Evolutionary conservation across 2,113 vertebrate genomes (phyloP), one percentile per base, ranked within the genome.

Genomic region (Struthio camelus): DNA sequence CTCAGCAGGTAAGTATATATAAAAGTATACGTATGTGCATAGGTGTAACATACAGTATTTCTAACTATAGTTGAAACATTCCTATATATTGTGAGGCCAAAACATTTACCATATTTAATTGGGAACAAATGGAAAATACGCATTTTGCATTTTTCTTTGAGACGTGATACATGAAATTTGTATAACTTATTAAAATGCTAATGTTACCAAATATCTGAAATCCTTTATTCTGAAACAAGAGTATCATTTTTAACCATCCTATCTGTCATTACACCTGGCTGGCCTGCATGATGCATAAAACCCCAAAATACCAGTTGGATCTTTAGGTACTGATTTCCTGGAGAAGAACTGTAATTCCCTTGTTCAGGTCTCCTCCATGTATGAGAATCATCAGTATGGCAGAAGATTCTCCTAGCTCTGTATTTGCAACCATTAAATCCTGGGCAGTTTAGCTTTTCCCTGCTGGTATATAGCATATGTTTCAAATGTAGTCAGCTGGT

Each of bases 141-240:
- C 1, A 69, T 90, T n/a, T 4, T 79, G 67, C 5, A 18, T 11
- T 4, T 50, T 83, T 75, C 72, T 56, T 58, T 7, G 3, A 51
- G 12, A 8, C 1, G 16, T 51, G 69, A 36, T 38, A 65, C 34
- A 28, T 24, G 77, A 90, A 61, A 80, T 48, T 27, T 62, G 1
- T 22, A 27, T 11, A 3, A 42, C 48, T 24, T 89, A 51, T 72
- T 90, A 69, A 54, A 82, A 65, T 24, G 3, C 2, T 40, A 44
- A 2, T 25, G 14, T 23, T 58, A 28, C 42, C 78, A 59, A 18
- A 50, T 69, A 89, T 83, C 53, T 90, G 79, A 96, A 96, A 93
- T 92, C 44, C 14, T 59, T 4, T 80, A 80, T 95, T 96, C 80
- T 92, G 83, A 95, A 97, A 87, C 18, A 76, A 88, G 83, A 72